phyloP scores from a whole-genome alignment of 2,888 invertebrate species.

The Eulithis testata region DNA sequence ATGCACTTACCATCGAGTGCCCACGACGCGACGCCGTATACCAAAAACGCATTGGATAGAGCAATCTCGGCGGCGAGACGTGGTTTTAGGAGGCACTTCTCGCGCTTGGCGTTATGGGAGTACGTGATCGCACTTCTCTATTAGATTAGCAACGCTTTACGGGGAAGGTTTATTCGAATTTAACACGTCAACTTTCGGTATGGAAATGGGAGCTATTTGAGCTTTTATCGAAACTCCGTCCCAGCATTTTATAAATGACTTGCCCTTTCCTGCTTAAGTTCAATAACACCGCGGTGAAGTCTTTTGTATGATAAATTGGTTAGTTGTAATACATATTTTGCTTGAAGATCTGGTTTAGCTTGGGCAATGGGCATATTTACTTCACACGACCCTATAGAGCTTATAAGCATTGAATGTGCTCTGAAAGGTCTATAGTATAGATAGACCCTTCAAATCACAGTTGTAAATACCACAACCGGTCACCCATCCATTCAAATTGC shows the following conservation, averaged over 20 bases:
- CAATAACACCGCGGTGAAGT: background rate
- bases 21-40: conserved; percentile 53
- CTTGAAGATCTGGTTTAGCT: too few relatives aligned
- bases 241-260: conserved; percentile 23
- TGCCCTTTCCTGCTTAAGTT: conserved; percentile 19
- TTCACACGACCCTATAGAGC: too few relatives aligned
- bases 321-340: too few relatives aligned
- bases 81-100: conserved; percentile 47
- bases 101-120: conserved; percentile 59
- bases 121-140: conserved; percentile 71
- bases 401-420: too few relatives aligned
- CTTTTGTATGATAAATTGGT: background rate
- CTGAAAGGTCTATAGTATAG: too few relatives aligned
- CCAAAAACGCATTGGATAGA: conserved; percentile 63
- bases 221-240: conserved; percentile 33
- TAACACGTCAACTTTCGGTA: conserved; percentile 52
- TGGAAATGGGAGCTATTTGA: conserved; percentile 43
- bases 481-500: too few relatives aligned
- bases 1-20: conserved; percentile 52
- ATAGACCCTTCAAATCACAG: too few relatives aligned
- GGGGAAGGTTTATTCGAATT: conserved; percentile 57
- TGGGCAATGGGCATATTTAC: too few relatives aligned
- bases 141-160: conserved; percentile 62
- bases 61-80: conserved; percentile 63
- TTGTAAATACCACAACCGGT: too few relatives aligned